Conservation (phyloP, 2,888 invertebrate genomes). For the Oxytorus armatus region DNA sequence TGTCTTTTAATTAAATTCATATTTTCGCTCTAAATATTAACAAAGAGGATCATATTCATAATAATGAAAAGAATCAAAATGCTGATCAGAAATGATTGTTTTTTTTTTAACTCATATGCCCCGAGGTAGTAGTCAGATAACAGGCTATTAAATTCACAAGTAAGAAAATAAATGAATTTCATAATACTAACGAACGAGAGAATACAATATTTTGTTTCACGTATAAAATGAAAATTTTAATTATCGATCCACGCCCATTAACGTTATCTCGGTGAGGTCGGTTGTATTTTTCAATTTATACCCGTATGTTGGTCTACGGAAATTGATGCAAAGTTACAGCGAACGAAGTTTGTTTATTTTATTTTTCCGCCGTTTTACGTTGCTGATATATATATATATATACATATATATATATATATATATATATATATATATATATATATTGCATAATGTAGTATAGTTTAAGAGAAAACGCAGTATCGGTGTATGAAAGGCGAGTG, state of each 20-base stretch:
- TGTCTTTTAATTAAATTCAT: too few species aligned
- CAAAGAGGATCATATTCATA: neutral
- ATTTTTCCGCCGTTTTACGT: constrained; percentile 15
- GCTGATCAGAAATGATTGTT: neutral
- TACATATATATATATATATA: too few species aligned
- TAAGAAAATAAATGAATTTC: too few species aligned
- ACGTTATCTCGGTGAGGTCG: neutral
- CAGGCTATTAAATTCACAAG: too few species aligned
- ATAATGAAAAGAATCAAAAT: neutral
- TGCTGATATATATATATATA: neutral
- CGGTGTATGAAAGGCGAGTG: constrained; percentile 6
- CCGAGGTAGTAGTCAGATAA: too few species aligned
- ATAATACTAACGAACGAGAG: neutral
- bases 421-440: too few species aligned
- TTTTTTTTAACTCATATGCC: neutral
- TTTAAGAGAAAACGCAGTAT: constrained; percentile 32
- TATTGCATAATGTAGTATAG: neutral
- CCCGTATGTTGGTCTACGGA: neutral
- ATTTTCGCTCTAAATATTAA: too few species aligned
- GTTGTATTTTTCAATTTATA: constrained; percentile 1
- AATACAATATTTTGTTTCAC: neutral
- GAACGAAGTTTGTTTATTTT: constrained; percentile 27
- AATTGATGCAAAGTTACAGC: constrained; percentile 34
- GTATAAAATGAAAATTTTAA: neutral
- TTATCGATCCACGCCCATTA: neutral